Conservation (phyloP, 2,797 vertebrate species). For the Sebastes miniatus region DNA sequence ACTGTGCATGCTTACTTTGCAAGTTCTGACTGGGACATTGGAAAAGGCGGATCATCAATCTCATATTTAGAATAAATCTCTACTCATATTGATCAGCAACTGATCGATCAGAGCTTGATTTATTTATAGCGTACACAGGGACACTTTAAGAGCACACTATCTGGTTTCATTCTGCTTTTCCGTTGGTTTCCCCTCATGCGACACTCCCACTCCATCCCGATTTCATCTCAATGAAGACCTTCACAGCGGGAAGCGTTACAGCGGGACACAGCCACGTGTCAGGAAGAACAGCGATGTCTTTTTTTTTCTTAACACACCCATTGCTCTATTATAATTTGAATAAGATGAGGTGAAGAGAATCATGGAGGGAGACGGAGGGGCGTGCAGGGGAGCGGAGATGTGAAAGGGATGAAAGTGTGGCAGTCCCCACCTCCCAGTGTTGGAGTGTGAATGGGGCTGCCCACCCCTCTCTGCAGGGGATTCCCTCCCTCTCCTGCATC, state of each 20-base stretch:
- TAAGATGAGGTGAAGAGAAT: not conserved
- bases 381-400: not conserved
- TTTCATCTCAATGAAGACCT: slow-evolving; percentile 32
- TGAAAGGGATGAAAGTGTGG: slow-evolving; percentile 51
- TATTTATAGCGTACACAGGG: not conserved
- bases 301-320: not conserved
- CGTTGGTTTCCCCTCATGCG: not conserved
- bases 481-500: slow-evolving; percentile 27
- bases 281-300: not conserved
- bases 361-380: not conserved
- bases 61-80: slow-evolving; percentile 5
- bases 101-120: slow-evolving; percentile 9
- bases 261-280: slow-evolving; percentile 5
- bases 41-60: not conserved
- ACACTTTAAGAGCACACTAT: not conserved
- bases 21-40: not conserved
- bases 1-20: not conserved
- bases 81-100: slow-evolving; percentile 4
- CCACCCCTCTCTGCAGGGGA: slow-evolving; percentile 52
- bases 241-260: slow-evolving; percentile 11
- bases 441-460: slow-evolving; percentile 57
- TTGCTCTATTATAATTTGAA: slow-evolving; percentile 28
- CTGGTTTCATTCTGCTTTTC: slow-evolving; percentile 2
- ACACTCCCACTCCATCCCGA: slow-evolving; percentile 5
- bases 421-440: slow-evolving; percentile 32